phyloP scores from a whole-genome alignment of 2,888 invertebrate species.

The Pseudoips prasinana region DNA sequence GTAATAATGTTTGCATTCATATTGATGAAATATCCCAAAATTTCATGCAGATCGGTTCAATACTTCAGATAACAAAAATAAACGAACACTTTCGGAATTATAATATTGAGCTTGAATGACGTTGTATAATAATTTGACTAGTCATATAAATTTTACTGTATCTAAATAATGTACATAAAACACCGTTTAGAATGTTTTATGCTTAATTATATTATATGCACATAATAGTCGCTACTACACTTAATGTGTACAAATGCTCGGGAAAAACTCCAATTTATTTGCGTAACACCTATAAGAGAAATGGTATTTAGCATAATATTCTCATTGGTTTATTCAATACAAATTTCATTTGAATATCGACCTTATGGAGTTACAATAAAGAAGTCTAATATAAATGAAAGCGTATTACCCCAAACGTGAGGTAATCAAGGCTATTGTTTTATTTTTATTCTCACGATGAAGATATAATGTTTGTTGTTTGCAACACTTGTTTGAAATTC shows the following conservation, averaged over 20 bases:
- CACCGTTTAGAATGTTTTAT: too few species aligned
- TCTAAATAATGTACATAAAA: too few species aligned
- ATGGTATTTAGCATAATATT: slow-evolving; percentile 43
- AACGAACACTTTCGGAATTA: too few species aligned
- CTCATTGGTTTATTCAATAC: slow-evolving; percentile 25
- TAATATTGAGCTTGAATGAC: too few species aligned
- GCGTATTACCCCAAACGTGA: slow-evolving; percentile 25
- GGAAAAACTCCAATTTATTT: slow-evolving; percentile 30
- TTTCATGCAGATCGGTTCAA: too few species aligned
- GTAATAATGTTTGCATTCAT: too few species aligned
- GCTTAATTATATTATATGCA: too few species aligned
- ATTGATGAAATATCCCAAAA: too few species aligned
- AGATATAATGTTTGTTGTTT: slow-evolving; percentile 34
- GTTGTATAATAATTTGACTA: too few species aligned
- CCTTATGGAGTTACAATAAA: slow-evolving; percentile 16
- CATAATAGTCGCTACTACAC: too few species aligned
- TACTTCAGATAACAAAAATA: too few species aligned
- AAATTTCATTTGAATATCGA: slow-evolving; percentile 11
- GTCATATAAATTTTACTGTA: too few species aligned
- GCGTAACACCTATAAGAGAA: slow-evolving; percentile 37
- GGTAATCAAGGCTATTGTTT: slow-evolving; percentile 33
- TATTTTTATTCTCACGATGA: slow-evolving; percentile 38
- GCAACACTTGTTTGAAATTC: slow-evolving; percentile 27
- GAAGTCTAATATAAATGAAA: slow-evolving; percentile 24
- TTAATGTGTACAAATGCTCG: background rate